These are phyloP conservation scores for Platysteira castanea DNA, from an alignment of 2,113 vertebrate genomes.

Conservation along the genomic window DNA sequence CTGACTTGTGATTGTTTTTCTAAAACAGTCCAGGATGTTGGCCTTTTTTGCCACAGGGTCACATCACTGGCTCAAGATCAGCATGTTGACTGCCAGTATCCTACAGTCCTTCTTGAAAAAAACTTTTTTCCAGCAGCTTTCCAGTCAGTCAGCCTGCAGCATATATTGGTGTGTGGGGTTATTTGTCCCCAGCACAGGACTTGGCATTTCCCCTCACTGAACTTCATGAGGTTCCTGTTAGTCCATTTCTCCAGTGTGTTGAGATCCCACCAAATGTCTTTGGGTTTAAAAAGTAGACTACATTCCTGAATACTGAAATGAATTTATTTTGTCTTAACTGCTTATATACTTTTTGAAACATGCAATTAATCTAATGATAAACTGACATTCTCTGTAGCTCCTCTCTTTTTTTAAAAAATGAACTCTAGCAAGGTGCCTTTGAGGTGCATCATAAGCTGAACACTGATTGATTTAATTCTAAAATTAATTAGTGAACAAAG, in stretches of 20 bases:
- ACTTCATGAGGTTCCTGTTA: neutral
- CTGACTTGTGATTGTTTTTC: neutral
- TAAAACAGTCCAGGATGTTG: neutral
- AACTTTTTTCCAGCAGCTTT: neutral
- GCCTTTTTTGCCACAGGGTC: neutral
- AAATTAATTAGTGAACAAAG: slow-evolving; percentile 22
- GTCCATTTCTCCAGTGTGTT: neutral
- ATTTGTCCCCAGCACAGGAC: accelerated
- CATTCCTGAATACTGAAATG: neutral
- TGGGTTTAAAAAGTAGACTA: neutral
- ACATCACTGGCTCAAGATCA: neutral
- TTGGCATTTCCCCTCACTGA: neutral
- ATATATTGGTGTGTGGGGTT: neutral
- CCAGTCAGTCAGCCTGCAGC: neutral
- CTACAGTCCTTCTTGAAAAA: neutral
- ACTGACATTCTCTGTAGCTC: neutral
- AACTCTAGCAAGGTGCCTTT: neutral
- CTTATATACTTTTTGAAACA: neutral
- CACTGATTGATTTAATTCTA: neutral
- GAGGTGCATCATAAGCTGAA: neutral
- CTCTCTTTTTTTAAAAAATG: neutral
- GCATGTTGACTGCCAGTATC: neutral
- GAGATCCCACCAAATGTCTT: neutral
- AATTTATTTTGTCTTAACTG: neutral
- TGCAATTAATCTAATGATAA: neutral